These are phyloP conservation scores for Cochlearius cochlearius DNA, from an alignment of 2,113 vertebrate species.

Conservation along the genomic window DNA sequence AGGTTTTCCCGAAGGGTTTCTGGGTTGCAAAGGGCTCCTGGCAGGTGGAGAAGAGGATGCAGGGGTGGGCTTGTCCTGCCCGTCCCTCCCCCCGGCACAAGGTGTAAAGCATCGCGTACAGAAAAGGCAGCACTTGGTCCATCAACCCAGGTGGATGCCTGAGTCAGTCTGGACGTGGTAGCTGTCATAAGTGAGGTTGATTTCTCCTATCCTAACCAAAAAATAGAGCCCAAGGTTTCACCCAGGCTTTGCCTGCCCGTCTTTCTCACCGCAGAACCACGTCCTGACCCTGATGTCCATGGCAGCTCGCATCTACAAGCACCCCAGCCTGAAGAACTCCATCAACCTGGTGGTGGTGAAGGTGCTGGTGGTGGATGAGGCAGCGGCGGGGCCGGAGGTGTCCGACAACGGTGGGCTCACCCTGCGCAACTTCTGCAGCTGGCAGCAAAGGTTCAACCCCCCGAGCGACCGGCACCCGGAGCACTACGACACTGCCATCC, in stretches of 20 bases:
- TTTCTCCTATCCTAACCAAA: background rate
- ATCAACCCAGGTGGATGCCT: background rate
- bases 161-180: rapidly evolving
- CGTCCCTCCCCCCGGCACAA: background rate
- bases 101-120: background rate
- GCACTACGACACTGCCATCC: constrained; percentile 92
- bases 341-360: constrained; percentile 90
- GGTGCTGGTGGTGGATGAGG: constrained; percentile 86
- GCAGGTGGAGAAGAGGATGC: background rate
- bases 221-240: rapidly evolving
- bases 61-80: background rate
- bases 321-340: constrained; percentile 92
- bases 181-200: background rate
- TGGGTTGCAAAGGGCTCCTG: background rate
- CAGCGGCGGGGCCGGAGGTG: constrained; percentile 78
- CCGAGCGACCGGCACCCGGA: constrained; percentile 86
- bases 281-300: constrained; percentile 89
- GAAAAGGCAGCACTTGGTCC: background rate
- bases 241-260: background rate
- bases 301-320: constrained; percentile 88
- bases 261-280: constrained; percentile 79
- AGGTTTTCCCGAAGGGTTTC: background rate
- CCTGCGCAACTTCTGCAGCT: constrained; percentile 92
- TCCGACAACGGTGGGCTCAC: constrained; percentile 88
- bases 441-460: constrained; percentile 91